Conservation (phyloP, 2,888 invertebrate genomes). For the Nemotelus nigrinus region DNA sequence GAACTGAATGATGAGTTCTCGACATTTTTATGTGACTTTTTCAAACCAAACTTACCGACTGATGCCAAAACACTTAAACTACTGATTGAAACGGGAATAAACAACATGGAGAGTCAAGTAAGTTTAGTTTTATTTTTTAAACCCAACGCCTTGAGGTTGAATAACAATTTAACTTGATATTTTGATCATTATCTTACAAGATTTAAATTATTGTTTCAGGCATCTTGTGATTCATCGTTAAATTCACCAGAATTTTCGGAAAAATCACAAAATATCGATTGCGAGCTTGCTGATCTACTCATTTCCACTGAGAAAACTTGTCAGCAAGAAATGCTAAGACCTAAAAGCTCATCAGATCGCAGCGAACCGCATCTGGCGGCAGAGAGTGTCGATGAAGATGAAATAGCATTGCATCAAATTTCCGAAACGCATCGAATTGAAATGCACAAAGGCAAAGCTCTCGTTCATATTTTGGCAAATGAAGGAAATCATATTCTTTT, state of each 20-base stretch:
- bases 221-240: slow-evolving; percentile 63
- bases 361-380: slow-evolving; percentile 58
- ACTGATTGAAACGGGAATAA: slow-evolving; percentile 80
- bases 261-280: slow-evolving; percentile 64
- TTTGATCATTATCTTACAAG: background rate
- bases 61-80: slow-evolving; percentile 78
- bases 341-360: slow-evolving; percentile 63
- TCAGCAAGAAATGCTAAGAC: slow-evolving; percentile 61
- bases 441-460: slow-evolving; percentile 71
- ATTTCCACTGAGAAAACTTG: slow-evolving; percentile 64
- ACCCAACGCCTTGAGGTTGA: background rate
- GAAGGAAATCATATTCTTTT: slow-evolving; percentile 78
- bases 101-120: slow-evolving; percentile 63
- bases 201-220: slow-evolving; percentile 52
- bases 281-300: slow-evolving; percentile 63
- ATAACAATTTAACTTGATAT: background rate
- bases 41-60: slow-evolving; percentile 71
- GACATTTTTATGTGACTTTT: slow-evolving; percentile 66
- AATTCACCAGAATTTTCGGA: slow-evolving; percentile 65
- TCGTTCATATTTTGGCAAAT: slow-evolving; percentile 80
- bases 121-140: slow-evolving; percentile 27
- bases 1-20: slow-evolving; percentile 62
- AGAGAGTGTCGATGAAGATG: slow-evolving; percentile 62
- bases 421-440: slow-evolving; percentile 64
- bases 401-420: slow-evolving; percentile 62